These are phyloP conservation scores for Tridacna crocea DNA, from an alignment of 2,888 invertebrate species.

Conservation along the genomic window DNA sequence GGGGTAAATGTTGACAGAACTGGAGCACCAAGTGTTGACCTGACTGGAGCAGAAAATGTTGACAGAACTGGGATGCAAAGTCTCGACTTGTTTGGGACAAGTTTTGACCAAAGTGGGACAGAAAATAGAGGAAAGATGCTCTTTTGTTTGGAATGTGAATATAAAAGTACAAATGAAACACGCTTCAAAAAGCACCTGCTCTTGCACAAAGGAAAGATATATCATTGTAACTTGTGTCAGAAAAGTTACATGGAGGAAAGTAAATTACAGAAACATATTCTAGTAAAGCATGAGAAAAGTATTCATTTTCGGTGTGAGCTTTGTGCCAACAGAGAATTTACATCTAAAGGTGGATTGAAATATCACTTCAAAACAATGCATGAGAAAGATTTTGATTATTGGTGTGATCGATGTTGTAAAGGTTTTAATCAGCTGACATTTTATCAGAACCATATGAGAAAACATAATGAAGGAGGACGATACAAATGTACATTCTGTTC, in stretches of 20 bases:
- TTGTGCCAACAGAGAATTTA: slow-evolving; percentile 50
- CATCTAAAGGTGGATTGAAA: slow-evolving; percentile 59
- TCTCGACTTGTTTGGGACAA: neutral
- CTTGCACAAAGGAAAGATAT: slow-evolving; percentile 54
- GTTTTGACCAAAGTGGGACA: neutral
- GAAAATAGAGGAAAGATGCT: slow-evolving; percentile 25
- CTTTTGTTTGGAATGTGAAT: slow-evolving; percentile 48
- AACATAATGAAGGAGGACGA: slow-evolving; percentile 43
- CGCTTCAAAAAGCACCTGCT: slow-evolving; percentile 48
- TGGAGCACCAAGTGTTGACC: too few relatives aligned
- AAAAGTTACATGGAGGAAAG: slow-evolving; percentile 53
- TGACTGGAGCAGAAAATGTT: too few relatives aligned
- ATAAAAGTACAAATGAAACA: slow-evolving; percentile 31
- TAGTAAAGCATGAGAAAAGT: slow-evolving; percentile 54
- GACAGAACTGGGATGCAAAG: too few relatives aligned
- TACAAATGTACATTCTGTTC: slow-evolving; percentile 54
- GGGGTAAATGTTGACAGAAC: neutral
- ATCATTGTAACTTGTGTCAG: slow-evolving; percentile 45
- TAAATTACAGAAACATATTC: slow-evolving; percentile 54
- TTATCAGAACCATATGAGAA: slow-evolving; percentile 52
- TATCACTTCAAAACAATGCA: slow-evolving; percentile 54
- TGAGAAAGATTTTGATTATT: slow-evolving; percentile 48
- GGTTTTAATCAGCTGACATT: slow-evolving; percentile 50
- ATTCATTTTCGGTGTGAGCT: slow-evolving; percentile 56
- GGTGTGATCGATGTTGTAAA: slow-evolving; percentile 58